These are phyloP conservation scores for Centrocercus urophasianus DNA, from an alignment of 2,113 vertebrate species.

Conservation along the genomic window DNA sequence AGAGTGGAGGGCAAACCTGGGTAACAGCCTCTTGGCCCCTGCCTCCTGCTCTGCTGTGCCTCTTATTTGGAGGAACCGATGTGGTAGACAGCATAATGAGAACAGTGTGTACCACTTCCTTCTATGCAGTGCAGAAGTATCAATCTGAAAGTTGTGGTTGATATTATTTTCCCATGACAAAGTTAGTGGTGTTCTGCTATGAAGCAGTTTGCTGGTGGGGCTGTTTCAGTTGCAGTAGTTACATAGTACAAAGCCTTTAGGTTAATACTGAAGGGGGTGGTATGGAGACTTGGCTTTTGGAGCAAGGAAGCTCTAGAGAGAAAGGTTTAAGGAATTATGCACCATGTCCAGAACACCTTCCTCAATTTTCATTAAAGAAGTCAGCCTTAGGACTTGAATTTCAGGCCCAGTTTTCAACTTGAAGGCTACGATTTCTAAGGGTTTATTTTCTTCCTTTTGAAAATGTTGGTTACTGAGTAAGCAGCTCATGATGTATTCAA, in stretches of 20 bases:
- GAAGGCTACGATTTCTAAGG: neutral
- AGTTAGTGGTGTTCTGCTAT: neutral
- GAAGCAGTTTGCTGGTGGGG: neutral
- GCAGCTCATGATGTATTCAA: neutral
- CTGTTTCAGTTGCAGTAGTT: fast-evolving
- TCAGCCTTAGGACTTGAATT: neutral
- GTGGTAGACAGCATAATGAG: neutral
- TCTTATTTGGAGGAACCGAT: neutral
- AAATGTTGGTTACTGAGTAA: neutral
- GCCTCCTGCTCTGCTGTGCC: neutral
- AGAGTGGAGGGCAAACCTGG: neutral
- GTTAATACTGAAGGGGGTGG: neutral
- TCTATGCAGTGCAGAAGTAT: neutral
- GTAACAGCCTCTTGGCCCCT: neutral
- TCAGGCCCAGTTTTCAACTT: neutral
- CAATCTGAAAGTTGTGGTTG: neutral
- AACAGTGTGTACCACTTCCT: neutral
- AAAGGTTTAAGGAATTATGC: neutral
- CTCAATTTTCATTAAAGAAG: neutral
- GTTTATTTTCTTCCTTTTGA: neutral
- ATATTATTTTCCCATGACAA: neutral
- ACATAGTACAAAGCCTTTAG: neutral
- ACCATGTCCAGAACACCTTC: neutral
- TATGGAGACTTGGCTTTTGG: neutral
- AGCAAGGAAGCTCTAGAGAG: neutral